Evolutionary conservation across 1,140 invertebrate genomes (phyloP), one percentile per base, ranked within the genome.

Genomic region (Frieseomelitta varia): DNA sequence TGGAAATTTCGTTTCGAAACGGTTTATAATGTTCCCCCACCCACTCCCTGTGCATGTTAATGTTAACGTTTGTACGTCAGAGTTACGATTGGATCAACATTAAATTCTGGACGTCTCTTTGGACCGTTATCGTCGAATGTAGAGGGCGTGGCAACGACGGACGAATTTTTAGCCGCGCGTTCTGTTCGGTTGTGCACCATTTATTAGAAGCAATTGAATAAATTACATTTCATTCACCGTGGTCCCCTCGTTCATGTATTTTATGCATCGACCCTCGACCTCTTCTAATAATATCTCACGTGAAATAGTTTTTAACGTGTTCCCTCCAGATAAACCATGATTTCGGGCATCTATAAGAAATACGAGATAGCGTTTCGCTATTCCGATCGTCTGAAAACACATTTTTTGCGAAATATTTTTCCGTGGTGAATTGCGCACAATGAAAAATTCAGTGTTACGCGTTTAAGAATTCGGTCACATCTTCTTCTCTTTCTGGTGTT

Each of bases 181-280:
- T 58, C 24, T n/a, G 30, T n/a, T 65, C 82, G 39, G 72, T 79
- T 84, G 85, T 88, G 84, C 81, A 84, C 67, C 86, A 88, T 87
- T 91, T 91, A 91, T 91, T 91, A 91, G 73, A 82, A 74, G 51
- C 90, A 91, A 90, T 91, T 91, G 89, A 89, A 90, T 91, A 87
- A 91, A 91, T 91, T 91, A 87, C 81, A 79, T 87, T 91, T 90
- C 88, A 91, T 91, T 91, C 89, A 88, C 39, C 34, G 71, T 56
- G 55, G 30, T 30, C 78, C 27, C 27, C 67, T 65, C 30, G 72
- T 67, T 55, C 80, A 14, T 27, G 19, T 24, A 30, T 61, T 39
- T 68, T 65, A 12, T 68, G 65, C 81, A 19, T 39, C 58, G 21
- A 67, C 51, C 53, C n/a, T 68, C 8, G 34, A 83, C 74, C 51